Base-by-base conservation (phyloP, 2,888 invertebrate genomes). In the Agonopterix heracliana region DNA sequence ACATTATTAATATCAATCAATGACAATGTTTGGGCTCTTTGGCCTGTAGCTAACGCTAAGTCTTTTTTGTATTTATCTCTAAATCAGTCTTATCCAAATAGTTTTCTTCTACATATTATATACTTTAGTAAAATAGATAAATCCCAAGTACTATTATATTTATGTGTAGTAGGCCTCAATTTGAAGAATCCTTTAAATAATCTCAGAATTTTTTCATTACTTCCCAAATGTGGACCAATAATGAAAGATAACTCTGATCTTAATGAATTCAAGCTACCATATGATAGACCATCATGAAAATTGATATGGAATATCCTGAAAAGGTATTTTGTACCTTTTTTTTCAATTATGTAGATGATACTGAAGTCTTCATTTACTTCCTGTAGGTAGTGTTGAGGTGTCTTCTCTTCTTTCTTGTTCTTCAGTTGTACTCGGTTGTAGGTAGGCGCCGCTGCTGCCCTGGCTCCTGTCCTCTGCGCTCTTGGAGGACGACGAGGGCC, bases 291-390 rank as follows among this genome's bases (percentile, higher is more conserved):
- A n/a, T 40, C n/a, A n/a, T 40, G 40, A n/a, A 40, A n/a, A n/a
- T n/a, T n/a, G n/a, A n/a, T n/a, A n/a, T n/a, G n/a, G n/a, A 40
- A 40, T n/a, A 9, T 40, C 9, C 3, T 40, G n/a, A n/a, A 9
- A n/a, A 40, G 11, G n/a, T 40, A 40, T 9, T n/a, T 40, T 40
- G n/a, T 40, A 11, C 5, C 40, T 46, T 9, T 42, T 12, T 41
- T 41, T 34, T 51, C 54, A 52, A 7, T 48, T 49, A 34, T 50
- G n/a, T 40, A 49, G 12, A 42, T 45, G 53, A 38, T 45, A 41
- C 26, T 3, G 38, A n/a, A 55, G 9, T 49, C 49, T 40, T 41
- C 41, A 45, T 47, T 14, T 42, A 17, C 9, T 48, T 44, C n/a
- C 41, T 41, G n/a, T n/a, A n/a, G n/a, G 14, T 34, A n/a, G n/a